phyloP scores from a whole-genome alignment of 2,797 vertebrate genomes.

The Chelidonichthys spinosus region DNA sequence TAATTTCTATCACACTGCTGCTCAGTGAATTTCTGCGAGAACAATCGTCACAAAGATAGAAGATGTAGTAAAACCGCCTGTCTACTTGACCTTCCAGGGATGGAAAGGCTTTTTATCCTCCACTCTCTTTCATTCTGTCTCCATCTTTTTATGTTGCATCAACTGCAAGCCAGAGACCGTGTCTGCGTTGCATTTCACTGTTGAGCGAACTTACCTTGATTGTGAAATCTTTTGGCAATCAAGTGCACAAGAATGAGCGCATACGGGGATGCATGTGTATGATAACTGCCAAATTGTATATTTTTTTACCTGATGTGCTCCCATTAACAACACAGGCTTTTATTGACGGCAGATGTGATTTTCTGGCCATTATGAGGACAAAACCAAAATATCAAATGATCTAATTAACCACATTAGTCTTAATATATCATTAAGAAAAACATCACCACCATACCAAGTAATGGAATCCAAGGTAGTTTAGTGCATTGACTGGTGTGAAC shows the following conservation, averaged over 20 bases:
- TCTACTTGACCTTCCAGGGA: constrained; percentile 73
- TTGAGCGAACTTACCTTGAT: constrained; percentile 54
- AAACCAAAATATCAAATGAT: constrained; percentile 1
- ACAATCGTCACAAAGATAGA: constrained; percentile 58
- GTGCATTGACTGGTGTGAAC: not conserved
- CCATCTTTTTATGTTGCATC: constrained; percentile 49
- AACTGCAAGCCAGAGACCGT: constrained; percentile 55
- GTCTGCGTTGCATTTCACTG: constrained; percentile 52
- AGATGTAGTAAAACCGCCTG: constrained; percentile 63
- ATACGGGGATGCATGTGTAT: not conserved
- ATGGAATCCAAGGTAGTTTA: constrained; percentile 1
- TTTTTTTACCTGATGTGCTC: constrained; percentile 14
- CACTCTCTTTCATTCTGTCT: constrained; percentile 51
- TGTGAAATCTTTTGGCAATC: constrained; percentile 43
- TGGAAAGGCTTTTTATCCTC: constrained; percentile 67
- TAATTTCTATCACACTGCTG: constrained; percentile 65
- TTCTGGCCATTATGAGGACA: not conserved
- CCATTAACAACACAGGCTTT: constrained; percentile 6
- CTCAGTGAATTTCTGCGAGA: constrained; percentile 61
- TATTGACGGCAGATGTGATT: not conserved
- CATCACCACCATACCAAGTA: not conserved
- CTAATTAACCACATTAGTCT: not conserved
- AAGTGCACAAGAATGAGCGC: constrained; percentile 5
- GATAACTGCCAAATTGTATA: constrained; percentile 6
- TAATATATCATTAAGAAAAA: not conserved